phyloP scores from a whole-genome alignment of 2,113 vertebrate species.

The Sinocyclocheilus maitianheensis region DNA sequence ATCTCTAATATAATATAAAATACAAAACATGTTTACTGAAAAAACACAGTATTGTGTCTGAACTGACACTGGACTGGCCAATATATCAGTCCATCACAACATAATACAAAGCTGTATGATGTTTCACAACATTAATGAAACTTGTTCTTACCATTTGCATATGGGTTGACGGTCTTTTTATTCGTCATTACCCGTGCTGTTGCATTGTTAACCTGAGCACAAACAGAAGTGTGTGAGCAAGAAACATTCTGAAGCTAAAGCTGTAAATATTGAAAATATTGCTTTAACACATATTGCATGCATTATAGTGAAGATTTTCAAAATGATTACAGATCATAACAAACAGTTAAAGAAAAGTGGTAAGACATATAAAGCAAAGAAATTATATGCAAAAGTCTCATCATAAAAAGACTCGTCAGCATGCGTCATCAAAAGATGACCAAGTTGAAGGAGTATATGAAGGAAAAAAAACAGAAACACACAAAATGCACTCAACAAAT shows the following conservation, averaged over 20 bases:
- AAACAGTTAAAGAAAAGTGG: conserved; percentile 77
- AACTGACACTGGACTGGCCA: too few species aligned
- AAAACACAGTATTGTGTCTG: too few species aligned
- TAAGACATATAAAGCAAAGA: conserved; percentile 90
- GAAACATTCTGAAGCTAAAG: background rate
- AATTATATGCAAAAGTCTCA: conserved; percentile 81
- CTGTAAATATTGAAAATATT: conserved; percentile 27
- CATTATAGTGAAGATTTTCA: conserved; percentile 77
- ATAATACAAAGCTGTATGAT: background rate
- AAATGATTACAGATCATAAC: conserved; percentile 80
- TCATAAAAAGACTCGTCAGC: conserved; percentile 60
- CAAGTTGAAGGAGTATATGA: conserved; percentile 61
- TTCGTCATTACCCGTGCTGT: conserved; percentile 98
- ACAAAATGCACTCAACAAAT: conserved; percentile 80
- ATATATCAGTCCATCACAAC: background rate
- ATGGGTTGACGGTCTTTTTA: conserved; percentile 97
- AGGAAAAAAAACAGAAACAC: conserved; percentile 51
- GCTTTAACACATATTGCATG: conserved; percentile 72
- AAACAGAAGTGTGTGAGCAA: conserved; percentile 77
- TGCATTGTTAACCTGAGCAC: conserved; percentile 95
- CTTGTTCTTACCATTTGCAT: conserved; percentile 89
- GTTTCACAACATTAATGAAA: background rate
- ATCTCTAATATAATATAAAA: too few species aligned
- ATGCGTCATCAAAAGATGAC: conserved; percentile 65
- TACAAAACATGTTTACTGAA: too few species aligned